phyloP scores from a whole-genome alignment of 2,113 vertebrate genomes.

The Catharus fuscescens region DNA sequence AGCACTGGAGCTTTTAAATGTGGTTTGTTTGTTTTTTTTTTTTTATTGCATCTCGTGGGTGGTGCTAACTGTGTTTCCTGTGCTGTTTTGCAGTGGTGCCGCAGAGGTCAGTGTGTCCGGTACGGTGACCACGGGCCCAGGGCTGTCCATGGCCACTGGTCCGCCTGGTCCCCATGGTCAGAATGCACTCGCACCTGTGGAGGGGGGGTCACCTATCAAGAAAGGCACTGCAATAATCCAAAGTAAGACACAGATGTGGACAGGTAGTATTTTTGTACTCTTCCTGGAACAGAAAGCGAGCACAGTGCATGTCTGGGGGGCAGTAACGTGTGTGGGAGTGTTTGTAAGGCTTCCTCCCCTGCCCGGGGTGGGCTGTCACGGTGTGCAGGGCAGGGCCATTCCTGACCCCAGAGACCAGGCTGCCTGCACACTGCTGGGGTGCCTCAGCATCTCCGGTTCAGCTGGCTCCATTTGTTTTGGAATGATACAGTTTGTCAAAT shows the following conservation, averaged over 20 bases:
- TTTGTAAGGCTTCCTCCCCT: neutral
- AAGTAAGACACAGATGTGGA: slow-evolving; percentile 78
- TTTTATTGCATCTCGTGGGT: neutral
- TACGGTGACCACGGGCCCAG: slow-evolving; percentile 89
- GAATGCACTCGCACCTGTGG: slow-evolving; percentile 94
- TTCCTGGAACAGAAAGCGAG: neutral
- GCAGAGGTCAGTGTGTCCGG: slow-evolving; percentile 92
- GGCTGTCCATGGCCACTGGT: slow-evolving; percentile 92
- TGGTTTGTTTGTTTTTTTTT: neutral
- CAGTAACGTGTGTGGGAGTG: neutral
- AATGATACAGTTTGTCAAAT: neutral
- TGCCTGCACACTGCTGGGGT: neutral
- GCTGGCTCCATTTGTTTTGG: neutral
- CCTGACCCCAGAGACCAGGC: neutral
- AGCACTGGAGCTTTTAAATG: neutral
- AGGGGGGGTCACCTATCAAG: slow-evolving; percentile 87
- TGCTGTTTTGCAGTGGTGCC: slow-evolving; percentile 89
- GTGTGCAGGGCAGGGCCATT: neutral
- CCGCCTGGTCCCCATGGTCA: slow-evolving; percentile 90
- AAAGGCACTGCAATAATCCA: slow-evolving; percentile 91
- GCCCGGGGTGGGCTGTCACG: neutral
- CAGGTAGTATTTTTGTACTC: neutral
- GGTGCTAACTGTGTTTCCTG: neutral
- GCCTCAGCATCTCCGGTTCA: neutral
- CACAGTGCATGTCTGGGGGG: neutral